phyloP scores from a whole-genome alignment of 2,797 vertebrate genomes.

The Apogon talboti region DNA sequence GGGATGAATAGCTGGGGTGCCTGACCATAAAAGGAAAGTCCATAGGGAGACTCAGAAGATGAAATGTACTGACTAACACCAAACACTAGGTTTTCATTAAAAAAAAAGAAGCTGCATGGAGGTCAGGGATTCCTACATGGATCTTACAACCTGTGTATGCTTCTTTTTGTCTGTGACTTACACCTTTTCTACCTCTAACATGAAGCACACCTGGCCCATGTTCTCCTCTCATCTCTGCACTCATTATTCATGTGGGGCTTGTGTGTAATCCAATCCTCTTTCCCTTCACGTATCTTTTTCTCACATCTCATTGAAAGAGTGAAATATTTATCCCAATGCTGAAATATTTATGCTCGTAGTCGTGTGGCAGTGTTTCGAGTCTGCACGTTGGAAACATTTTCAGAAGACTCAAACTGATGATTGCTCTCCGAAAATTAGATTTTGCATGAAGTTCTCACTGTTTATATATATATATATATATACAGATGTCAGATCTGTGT shows the following conservation, averaged over 20 bases:
- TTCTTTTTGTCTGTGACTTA: constrained; percentile 22
- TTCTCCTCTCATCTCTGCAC: constrained; percentile 68
- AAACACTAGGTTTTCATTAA: constrained; percentile 1
- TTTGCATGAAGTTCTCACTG: not conserved
- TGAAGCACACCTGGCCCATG: constrained; percentile 38
- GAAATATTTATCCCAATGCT: constrained; percentile 80
- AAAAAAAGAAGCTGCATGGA: constrained; percentile 1
- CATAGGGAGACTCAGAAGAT: constrained; percentile 42
- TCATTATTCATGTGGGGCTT: constrained; percentile 68
- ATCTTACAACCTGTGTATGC: constrained; percentile 21
- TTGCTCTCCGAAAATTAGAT: not conserved
- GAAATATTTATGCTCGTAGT: constrained; percentile 78
- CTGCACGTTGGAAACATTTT: constrained; percentile 14
- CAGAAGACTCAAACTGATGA: constrained; percentile 21
- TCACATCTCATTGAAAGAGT: constrained; percentile 72
- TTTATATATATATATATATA: not conserved
- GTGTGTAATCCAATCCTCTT: constrained; percentile 57
- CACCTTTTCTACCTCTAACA: constrained; percentile 28
- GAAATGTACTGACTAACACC: constrained; percentile 24
- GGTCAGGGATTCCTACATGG: constrained; percentile 24
- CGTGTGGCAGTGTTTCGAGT: constrained; percentile 39
- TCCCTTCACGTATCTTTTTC: constrained; percentile 60
- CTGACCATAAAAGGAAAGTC: constrained; percentile 78
- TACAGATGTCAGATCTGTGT: not conserved
- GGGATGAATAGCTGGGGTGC: constrained; percentile 65